Conservation (phyloP, 2,797 vertebrate genomes). For the Streptopelia turtur region DNA sequence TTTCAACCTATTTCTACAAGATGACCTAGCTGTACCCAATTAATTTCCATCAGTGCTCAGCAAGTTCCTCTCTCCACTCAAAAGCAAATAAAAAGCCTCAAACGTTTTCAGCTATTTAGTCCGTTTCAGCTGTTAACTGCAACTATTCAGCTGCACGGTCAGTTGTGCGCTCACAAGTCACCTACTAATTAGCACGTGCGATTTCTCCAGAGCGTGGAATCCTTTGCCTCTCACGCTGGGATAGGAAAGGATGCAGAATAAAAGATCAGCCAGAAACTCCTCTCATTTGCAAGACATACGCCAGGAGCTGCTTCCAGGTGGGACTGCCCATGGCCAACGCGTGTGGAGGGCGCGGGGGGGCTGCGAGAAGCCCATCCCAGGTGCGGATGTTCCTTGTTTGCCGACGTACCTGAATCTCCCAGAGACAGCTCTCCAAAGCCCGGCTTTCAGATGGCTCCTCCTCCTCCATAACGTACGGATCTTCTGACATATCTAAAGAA, state of each 20-base stretch:
- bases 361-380: neutral
- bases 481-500: constrained; percentile 75
- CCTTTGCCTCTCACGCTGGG: neutral
- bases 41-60: neutral
- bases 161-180: neutral
- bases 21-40: neutral
- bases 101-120: neutral
- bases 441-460: constrained; percentile 85
- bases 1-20: neutral
- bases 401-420: constrained; percentile 90
- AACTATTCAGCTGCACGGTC: neutral
- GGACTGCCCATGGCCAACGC: neutral
- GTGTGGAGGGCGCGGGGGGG: neutral
- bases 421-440: constrained; percentile 93
- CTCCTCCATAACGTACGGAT: constrained; percentile 88
- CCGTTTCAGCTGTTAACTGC: neutral
- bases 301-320: neutral
- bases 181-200: neutral
- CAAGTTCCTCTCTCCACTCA: neutral
- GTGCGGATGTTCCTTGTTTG: neutral
- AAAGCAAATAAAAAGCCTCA: neutral
- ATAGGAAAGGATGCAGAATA: neutral
- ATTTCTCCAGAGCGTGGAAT: neutral
- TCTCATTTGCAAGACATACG: neutral
- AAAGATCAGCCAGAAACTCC: neutral